Conservation (phyloP, 2,888 invertebrate genomes). For the Siphlonurus alternatus region DNA sequence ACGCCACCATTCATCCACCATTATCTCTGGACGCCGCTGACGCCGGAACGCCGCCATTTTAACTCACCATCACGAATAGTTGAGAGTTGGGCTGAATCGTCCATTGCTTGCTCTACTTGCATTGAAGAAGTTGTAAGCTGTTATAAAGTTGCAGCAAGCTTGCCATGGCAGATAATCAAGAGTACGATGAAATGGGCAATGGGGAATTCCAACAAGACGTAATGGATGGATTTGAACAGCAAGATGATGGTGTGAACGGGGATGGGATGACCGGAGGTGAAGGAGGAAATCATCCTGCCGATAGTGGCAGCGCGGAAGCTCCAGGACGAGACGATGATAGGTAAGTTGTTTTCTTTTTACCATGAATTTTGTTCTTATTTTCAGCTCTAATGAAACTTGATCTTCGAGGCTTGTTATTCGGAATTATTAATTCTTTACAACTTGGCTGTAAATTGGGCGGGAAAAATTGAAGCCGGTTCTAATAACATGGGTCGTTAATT, state of each 20-base stretch:
- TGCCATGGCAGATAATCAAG: slow-evolving; percentile 42
- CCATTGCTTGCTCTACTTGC: too few species aligned
- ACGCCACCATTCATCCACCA: too few species aligned
- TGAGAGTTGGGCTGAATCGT: too few species aligned
- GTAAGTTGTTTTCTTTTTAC: neutral
- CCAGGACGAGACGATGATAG: slow-evolving; percentile 58
- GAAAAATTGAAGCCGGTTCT: too few species aligned
- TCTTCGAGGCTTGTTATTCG: neutral
- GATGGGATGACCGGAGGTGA: slow-evolving; percentile 10
- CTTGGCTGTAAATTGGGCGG: neutral
- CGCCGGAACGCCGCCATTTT: too few species aligned
- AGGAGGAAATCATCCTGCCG: slow-evolving; percentile 21
- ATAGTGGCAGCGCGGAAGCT: slow-evolving; percentile 57
- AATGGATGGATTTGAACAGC: slow-evolving; percentile 21
- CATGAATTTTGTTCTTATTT: neutral
- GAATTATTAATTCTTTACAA: neutral
- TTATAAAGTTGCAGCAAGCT: too few species aligned
- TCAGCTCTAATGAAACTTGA: neutral
- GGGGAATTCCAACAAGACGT: slow-evolving; percentile 37
- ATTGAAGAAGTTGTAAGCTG: too few species aligned
- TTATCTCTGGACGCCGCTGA: too few species aligned
- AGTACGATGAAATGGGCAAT: slow-evolving; percentile 47
- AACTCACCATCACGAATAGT: neutral
- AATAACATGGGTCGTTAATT: too few species aligned
- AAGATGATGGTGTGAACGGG: slow-evolving; percentile 32